Conservation (phyloP, 2,888 invertebrate species). For the Meliscaeva auricollis region DNA sequence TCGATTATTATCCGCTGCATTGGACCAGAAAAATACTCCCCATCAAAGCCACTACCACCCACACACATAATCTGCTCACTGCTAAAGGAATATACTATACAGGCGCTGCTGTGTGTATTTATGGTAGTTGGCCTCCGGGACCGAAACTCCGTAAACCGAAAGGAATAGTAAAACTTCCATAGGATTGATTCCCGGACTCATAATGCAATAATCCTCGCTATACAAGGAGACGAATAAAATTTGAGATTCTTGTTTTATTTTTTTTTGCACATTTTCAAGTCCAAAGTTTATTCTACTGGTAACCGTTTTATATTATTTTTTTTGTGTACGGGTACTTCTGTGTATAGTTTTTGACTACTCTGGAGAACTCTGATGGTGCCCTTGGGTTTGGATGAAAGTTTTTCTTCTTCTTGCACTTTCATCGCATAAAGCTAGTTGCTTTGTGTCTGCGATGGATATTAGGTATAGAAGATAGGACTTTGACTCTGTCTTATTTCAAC, state of each 20-base stretch:
- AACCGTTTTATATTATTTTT: background rate
- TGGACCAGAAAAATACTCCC: constrained; percentile 65
- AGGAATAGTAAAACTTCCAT: constrained; percentile 20
- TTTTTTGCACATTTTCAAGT: constrained; percentile 37
- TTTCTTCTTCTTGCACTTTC: constrained; percentile 18
- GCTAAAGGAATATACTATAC: background rate
- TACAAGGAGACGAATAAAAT: constrained; percentile 57
- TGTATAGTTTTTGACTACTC: constrained; percentile 29
- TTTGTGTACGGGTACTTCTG: background rate
- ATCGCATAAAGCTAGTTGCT: background rate
- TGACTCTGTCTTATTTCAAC: constrained; percentile 7
- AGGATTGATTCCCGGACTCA: constrained; percentile 66
- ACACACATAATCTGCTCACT: constrained; percentile 37
- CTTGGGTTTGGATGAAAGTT: constrained; percentile 31
- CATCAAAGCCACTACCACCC: constrained; percentile 11
- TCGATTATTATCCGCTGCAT: constrained; percentile 68
- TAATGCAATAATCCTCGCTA: constrained; percentile 68
- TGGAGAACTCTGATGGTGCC: constrained; percentile 2
- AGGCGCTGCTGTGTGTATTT: background rate
- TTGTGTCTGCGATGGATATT: constrained; percentile 25
- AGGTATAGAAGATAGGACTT: constrained; percentile 28
- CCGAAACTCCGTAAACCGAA: background rate
- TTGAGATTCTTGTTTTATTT: constrained; percentile 40
- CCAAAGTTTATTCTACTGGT: constrained; percentile 38
- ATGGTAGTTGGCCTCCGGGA: constrained; percentile 9